These are phyloP conservation scores for Thalassophryne amazonica DNA, from an alignment of 2,797 vertebrate species.

Conservation along the genomic window DNA sequence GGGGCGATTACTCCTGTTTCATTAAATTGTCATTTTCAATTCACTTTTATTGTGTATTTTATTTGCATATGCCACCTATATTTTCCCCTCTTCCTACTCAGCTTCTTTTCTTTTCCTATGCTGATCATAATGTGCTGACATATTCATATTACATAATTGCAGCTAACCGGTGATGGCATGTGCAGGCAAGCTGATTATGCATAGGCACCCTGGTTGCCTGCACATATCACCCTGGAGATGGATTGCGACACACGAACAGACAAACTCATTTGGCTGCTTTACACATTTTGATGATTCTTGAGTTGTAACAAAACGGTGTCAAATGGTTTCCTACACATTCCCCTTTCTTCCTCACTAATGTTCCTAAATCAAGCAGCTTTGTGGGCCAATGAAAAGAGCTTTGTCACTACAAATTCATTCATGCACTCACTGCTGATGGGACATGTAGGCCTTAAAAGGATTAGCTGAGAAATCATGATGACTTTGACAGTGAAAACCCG, in stretches of 20 bases:
- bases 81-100: no score
- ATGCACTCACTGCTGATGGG: slow-evolving; percentile 44
- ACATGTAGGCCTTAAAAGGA: slow-evolving; percentile 54
- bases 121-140: no score
- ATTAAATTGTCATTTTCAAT: no score
- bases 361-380: slow-evolving; percentile 57
- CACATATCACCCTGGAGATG: no score
- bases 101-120: no score
- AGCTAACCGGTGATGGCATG: no score
- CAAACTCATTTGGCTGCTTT: slow-evolving; percentile 34
- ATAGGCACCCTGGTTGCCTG: no score
- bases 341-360: slow-evolving; percentile 33
- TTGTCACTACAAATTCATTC: slow-evolving; percentile 65
- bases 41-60: no score
- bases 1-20: no score
- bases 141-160: no score
- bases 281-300: slow-evolving; percentile 51
- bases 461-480: slow-evolving; percentile 60
- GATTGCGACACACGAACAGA: slow-evolving; percentile 6
- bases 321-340: slow-evolving; percentile 31
- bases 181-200: no score
- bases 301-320: slow-evolving; percentile 39
- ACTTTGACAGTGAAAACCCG: slow-evolving; percentile 48
- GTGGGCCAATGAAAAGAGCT: slow-evolving; percentile 54
- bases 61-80: no score